Percentiles rank a stretch among this genome's conserved stretches.
Conservation (phyloP, 2,888 invertebrate species). For the Eilema depressum region DNA sequence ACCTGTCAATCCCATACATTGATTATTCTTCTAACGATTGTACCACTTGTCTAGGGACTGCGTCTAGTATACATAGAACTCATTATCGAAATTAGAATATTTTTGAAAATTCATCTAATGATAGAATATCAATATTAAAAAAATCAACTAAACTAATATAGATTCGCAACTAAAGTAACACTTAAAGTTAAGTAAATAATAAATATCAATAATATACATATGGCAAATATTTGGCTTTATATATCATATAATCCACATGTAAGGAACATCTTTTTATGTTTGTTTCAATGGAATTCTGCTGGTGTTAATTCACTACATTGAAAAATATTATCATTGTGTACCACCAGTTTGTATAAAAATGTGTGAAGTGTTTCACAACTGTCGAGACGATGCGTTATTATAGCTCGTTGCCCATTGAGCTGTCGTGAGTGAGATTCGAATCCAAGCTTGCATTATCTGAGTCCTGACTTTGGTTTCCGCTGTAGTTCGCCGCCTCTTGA, state of each 20-base stretch:
- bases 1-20: too few species aligned
- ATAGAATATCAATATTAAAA: slow-evolving; percentile 39
- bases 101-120: not conserved
- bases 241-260: slow-evolving; percentile 69
- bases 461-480: slow-evolving; percentile 96
- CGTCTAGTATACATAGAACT: too few species aligned
- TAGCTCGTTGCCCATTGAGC: slow-evolving; percentile 87
- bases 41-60: too few species aligned
- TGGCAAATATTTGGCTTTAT: slow-evolving; percentile 87
- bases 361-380: slow-evolving; percentile 19
- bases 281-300: slow-evolving; percentile 46
- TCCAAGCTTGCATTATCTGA: slow-evolving; percentile 95
- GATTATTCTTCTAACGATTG: too few species aligned
- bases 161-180: slow-evolving; percentile 69
- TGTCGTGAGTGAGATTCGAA: slow-evolving; percentile 91
- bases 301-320: slow-evolving; percentile 27
- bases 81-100: slow-evolving; percentile 35
- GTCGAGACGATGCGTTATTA: slow-evolving; percentile 52
- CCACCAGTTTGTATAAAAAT: slow-evolving; percentile 47
- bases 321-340: slow-evolving; percentile 48
- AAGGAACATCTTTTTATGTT: slow-evolving; percentile 55
- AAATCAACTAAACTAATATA: slow-evolving; percentile 60
- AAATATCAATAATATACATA: slow-evolving; percentile 81
- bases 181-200: slow-evolving; percentile 67
- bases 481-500: slow-evolving; percentile 98